Conservation (phyloP, 1,140 invertebrate species). For the Zaprionus nigranus region DNA sequence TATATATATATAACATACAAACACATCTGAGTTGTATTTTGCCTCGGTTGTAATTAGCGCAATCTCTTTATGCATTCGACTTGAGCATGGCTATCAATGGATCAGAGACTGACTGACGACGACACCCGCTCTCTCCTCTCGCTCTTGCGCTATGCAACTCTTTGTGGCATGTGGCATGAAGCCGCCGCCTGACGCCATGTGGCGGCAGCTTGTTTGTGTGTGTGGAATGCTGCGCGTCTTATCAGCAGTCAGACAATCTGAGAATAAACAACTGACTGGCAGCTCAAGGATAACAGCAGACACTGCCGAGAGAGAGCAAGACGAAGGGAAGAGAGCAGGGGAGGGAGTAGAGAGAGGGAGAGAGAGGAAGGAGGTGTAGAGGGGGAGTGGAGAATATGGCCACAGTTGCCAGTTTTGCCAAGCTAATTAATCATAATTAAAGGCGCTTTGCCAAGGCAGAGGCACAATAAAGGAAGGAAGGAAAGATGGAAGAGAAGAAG, state of each 20-base stretch:
- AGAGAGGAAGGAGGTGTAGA: neutral
- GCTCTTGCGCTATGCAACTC: slow-evolving; percentile 16
- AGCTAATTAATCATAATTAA: slow-evolving; percentile 53
- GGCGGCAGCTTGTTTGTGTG: slow-evolving; percentile 8
- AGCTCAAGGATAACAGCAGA: slow-evolving; percentile 52
- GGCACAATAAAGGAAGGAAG: too few relatives aligned
- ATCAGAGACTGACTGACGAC: slow-evolving; percentile 6
- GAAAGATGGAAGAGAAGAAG: too few relatives aligned
- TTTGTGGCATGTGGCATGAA: slow-evolving; percentile 27
- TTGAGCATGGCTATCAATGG: slow-evolving; percentile 40
- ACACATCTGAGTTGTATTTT: neutral
- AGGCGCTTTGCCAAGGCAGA: slow-evolving; percentile 17
- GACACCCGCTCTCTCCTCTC: neutral
- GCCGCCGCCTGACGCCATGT: slow-evolving; percentile 37
- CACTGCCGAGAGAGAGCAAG: slow-evolving; percentile 4
- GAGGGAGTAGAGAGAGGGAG: neutral
- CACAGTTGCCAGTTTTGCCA: slow-evolving; percentile 30
- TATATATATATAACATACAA: neutral
- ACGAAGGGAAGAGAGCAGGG: neutral
- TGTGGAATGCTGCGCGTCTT: slow-evolving; percentile 44
- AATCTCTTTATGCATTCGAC: slow-evolving; percentile 5
- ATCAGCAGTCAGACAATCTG: slow-evolving; percentile 46
- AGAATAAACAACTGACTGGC: slow-evolving; percentile 25
- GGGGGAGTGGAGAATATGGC: neutral
- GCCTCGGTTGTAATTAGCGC: slow-evolving; percentile 1